Base-by-base conservation (phyloP, 2,113 vertebrate genomes). In the Carettochelys insculpta region DNA sequence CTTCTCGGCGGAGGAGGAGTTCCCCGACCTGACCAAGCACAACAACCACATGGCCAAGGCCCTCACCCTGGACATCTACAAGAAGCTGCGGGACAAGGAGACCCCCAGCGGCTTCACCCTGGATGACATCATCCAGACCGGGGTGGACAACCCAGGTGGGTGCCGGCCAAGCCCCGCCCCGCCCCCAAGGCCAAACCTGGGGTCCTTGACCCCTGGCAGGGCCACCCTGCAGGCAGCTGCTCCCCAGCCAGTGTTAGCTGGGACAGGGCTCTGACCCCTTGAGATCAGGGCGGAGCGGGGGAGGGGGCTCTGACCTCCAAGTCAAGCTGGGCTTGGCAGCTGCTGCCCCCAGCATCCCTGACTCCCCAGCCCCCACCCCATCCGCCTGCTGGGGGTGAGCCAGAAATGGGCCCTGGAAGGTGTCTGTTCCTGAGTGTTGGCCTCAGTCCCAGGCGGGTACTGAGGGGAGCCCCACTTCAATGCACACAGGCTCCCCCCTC, bases 31-130 rank as follows among this genome's bases (percentile, higher is more conserved):
- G 82, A 92, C 84, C 77, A 75, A 52, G 86, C 99, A 99, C 97
- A 99, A 99, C 97, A 99, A 99, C 98, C 99, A 99, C 95, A 99
- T 99, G 99, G 97, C 99, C 96, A 99, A 99, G 97, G 98, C 85
- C 11, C 96, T 99, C 95, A 98, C 10, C 87, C 97, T 86, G 19
- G 98, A 98, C 0, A 95, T 99, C 89, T 99, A 99, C 52, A 94
- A 43, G 81, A 98, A 98, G 90, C 98, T 99, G 89, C 98, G 99
- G 2, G 90, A 98, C 93, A 99, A 99, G 96, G 98, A 98, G 92
- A 99, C 99, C 2, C 98, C 99, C 27, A 99, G 98, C 0, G 99
- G 99, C 85, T 99, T 98, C 98, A 99, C 99, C 79, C 7, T 99
- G 90, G 99, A 99, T 11, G 99, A 99, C 2, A 14, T 96, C 96